These are phyloP conservation scores for Lethenteron camtschaticum DNA, from an alignment of 2,113 vertebrate genomes.

Conservation along the genomic window DNA sequence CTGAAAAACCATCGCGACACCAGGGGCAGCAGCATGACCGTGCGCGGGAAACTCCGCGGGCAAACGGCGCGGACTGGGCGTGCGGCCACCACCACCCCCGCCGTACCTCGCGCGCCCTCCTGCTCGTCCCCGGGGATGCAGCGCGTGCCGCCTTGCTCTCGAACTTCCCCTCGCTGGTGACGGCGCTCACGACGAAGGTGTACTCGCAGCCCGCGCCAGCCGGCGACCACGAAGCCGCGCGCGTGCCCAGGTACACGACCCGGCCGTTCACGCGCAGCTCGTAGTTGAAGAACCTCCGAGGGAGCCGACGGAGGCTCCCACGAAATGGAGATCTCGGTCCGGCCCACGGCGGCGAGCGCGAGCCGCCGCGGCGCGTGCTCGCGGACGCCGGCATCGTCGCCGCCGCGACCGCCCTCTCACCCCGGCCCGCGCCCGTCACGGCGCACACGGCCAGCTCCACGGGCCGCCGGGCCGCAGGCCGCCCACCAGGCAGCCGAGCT, in stretches of 20 bases:
- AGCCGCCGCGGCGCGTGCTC: slow-evolving; percentile 17
- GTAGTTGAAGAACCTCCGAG: slow-evolving; percentile 19
- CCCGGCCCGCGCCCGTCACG: slow-evolving; percentile 8
- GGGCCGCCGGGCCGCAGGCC: slow-evolving; percentile 12
- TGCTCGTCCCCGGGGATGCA: slow-evolving; percentile 16
- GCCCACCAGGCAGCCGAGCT: slow-evolving; percentile 14
- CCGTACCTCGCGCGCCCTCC: slow-evolving; percentile 13
- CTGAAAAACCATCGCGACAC: no score
- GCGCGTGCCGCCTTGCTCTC: slow-evolving; percentile 17
- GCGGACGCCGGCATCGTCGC: slow-evolving; percentile 12
- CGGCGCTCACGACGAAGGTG: slow-evolving; percentile 17
- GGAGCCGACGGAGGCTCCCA: slow-evolving; percentile 16
- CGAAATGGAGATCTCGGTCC: slow-evolving; percentile 18
- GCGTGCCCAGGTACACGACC: slow-evolving; percentile 16
- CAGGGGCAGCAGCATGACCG: no score
- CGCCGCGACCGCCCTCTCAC: slow-evolving; percentile 7
- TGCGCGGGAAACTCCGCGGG: no score
- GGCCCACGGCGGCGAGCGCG: slow-evolving; percentile 15
- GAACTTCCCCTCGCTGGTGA: slow-evolving; percentile 18
- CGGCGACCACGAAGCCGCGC: slow-evolving; percentile 13
- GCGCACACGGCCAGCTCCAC: slow-evolving; percentile 15
- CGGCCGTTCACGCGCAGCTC: slow-evolving; percentile 18
- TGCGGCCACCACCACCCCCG: no score
- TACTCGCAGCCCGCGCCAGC: slow-evolving; percentile 14
- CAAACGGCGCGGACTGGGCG: no score